phyloP scores from a whole-genome alignment of 2,113 vertebrate species.

The Sprattus sprattus region DNA sequence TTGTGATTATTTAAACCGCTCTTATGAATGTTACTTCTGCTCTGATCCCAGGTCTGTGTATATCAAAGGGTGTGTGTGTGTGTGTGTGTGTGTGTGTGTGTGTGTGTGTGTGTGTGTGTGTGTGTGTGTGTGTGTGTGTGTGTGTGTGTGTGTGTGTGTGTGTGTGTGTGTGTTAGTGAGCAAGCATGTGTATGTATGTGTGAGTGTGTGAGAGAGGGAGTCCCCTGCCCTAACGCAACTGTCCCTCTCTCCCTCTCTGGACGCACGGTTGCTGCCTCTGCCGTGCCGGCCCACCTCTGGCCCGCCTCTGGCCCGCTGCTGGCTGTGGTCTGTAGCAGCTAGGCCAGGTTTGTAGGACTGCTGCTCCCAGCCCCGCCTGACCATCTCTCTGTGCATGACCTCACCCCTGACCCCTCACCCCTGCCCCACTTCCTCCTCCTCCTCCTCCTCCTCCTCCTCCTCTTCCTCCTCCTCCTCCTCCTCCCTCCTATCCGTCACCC shows the following conservation, averaged over 20 bases:
- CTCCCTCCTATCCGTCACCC: constrained; percentile 15
- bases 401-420: background rate
- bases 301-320: constrained; percentile 43
- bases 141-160: background rate
- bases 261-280: constrained; percentile 59
- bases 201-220: constrained; percentile 24
- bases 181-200: background rate
- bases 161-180: no score
- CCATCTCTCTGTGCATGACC: constrained; percentile 48
- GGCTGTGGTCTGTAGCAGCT: constrained; percentile 71
- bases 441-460: constrained; percentile 10
- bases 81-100: background rate
- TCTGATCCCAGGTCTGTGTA: constrained; percentile 13
- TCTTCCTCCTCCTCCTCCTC: constrained; percentile 13
- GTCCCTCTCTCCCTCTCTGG: constrained; percentile 67
- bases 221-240: constrained; percentile 62
- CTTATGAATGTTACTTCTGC: background rate
- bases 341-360: constrained; percentile 76
- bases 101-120: background rate
- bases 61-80: background rate
- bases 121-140: background rate
- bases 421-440: constrained; percentile 5
- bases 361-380: constrained; percentile 40
- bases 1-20: background rate
- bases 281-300: constrained; percentile 43